Conservation (phyloP, 2,113 vertebrate species). For the Takifugu bimaculatus region DNA sequence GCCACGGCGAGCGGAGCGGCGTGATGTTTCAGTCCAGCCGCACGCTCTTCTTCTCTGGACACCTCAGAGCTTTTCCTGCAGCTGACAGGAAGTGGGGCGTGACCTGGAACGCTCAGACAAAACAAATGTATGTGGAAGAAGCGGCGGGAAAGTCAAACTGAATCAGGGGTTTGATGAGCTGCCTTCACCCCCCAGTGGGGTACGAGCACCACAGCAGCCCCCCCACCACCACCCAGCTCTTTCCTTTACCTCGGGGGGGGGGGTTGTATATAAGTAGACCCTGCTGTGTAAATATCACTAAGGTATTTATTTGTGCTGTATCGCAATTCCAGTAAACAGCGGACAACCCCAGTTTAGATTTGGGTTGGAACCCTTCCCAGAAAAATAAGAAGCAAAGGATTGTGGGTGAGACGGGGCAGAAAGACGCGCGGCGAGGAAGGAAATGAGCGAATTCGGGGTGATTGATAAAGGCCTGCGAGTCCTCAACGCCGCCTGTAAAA, state of each 20-base stretch:
- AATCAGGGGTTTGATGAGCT: neutral
- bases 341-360: constrained; percentile 61
- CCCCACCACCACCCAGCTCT: neutral
- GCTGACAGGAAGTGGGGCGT: too few relatives aligned
- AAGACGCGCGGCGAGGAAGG: constrained; percentile 28
- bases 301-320: constrained; percentile 66
- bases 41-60: too few relatives aligned
- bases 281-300: constrained; percentile 57
- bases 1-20: constrained; percentile 9
- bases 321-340: constrained; percentile 66
- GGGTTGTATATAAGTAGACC: constrained; percentile 31
- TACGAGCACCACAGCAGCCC: neutral
- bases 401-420: constrained; percentile 11
- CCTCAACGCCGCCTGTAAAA: constrained; percentile 34
- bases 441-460: constrained; percentile 36
- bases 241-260: neutral
- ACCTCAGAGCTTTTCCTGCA: too few relatives aligned
- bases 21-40: too few relatives aligned
- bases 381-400: constrained; percentile 8
- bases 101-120: too few relatives aligned
- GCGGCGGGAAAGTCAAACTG: neutral
- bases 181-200: neutral
- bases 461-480: constrained; percentile 53
- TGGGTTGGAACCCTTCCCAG: constrained; percentile 52
- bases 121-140: neutral